Evolutionary conservation across 2,888 invertebrate genomes (phyloP), one percentile per base, ranked within the genome.

Genomic region (Tenthredo amoena): DNA sequence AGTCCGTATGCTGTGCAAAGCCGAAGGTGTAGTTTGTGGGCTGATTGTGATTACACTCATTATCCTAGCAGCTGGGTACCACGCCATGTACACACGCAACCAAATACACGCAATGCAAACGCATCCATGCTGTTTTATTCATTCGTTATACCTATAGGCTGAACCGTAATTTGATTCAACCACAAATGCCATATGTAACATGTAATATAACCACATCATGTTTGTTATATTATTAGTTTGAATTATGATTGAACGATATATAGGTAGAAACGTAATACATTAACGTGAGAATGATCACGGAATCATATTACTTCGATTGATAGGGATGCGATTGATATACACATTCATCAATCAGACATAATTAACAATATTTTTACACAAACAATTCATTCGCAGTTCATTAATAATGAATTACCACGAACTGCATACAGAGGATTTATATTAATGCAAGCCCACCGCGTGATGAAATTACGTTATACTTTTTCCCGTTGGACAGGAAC

Each of bases 11-110:
- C 37, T 58, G 62, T 62, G 81, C 81, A 81, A 62, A 81, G 81
- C 62, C 81, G 21, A 81, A 81, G 81, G 81, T 81, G 81, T 81
- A 71, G 83, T 83, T 83, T 83, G 87, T 86, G 86, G 88, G 87
- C 89, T 91, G 89, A 89, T 90, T 88, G 90, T 91, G 90, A 91
- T 91, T 90, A 91, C 88, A 91, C 89, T 91, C 89, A 90, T 90
- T 91, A 89, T 90, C 89, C 90, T 86, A 87, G 87, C 88, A 88
- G 89, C 83, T 83, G 83, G 68, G 21, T 31, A 62, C 83, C 83
- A 83, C 83, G 83, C 68, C 71, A 83, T 85, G 87, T 89, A 91
- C 87, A 89, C 90, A 91, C 88, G 87, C 89, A 89, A 86, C 88
- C 87, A 82, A 87, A 83, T 83, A 82, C 89, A 90, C 89, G 90